These are phyloP conservation scores for Cheilosia soror DNA, from an alignment of 2,888 invertebrate species.

Conservation along the genomic window DNA sequence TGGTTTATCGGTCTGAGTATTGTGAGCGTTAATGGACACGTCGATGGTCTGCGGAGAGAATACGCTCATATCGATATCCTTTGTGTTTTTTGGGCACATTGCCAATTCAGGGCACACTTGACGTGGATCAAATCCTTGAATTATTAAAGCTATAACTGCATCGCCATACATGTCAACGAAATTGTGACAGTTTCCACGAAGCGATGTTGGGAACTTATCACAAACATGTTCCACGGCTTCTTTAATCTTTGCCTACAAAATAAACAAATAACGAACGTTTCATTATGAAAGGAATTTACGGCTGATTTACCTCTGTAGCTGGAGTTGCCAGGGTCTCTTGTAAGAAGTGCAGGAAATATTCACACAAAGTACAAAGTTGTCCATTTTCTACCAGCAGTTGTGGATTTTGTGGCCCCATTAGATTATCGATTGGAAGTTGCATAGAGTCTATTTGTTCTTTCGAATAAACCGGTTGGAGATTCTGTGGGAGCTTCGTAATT, in stretches of 20 bases:
- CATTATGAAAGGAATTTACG: neutral
- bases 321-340: conserved; percentile 90
- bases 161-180: conserved; percentile 92
- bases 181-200: conserved; percentile 88
- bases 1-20: conserved; percentile 85
- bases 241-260: conserved; percentile 88
- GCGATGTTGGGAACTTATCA: conserved; percentile 86
- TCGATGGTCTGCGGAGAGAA: conserved; percentile 82
- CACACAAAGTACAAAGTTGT: conserved; percentile 89
- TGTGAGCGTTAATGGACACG: conserved; percentile 67
- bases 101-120: conserved; percentile 88
- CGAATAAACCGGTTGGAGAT: conserved; percentile 80
- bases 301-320: conserved; percentile 86
- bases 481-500: conserved; percentile 80
- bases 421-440: conserved; percentile 85
- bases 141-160: conserved; percentile 90
- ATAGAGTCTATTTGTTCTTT: conserved; percentile 81
- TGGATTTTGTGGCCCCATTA: conserved; percentile 83
- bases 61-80: conserved; percentile 85
- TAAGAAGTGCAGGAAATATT: conserved; percentile 91
- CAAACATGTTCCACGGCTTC: conserved; percentile 89
- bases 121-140: conserved; percentile 85
- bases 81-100: conserved; percentile 86
- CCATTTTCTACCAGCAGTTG: conserved; percentile 83
- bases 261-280: neutral